Percentiles rank a stretch among this genome's conserved stretches.
Conservation (phyloP, 2,113 vertebrate genomes). For the Nestor notabilis region DNA sequence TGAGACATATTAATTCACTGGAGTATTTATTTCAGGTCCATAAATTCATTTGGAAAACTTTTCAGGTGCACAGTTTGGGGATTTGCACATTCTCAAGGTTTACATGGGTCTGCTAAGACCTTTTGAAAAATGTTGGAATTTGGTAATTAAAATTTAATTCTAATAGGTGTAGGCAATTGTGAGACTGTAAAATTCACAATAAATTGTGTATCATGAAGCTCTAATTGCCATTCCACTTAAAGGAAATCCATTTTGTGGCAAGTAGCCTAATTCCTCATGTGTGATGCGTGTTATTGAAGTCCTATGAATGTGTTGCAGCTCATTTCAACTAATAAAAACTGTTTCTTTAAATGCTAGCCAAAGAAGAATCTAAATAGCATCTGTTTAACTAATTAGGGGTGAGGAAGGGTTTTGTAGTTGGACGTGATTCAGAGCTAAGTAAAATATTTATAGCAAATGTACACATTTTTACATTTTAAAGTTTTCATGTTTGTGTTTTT, state of each 20-base stretch:
- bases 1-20: not conserved
- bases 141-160: not conserved
- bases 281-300: not conserved
- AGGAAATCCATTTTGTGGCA: not conserved
- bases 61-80: not conserved
- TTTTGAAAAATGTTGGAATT: not conserved
- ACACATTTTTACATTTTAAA: not conserved
- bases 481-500: not conserved
- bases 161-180: not conserved
- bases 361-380: not conserved
- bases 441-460: not conserved
- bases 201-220: not conserved
- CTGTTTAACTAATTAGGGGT: not conserved
- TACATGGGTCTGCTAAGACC: not conserved
- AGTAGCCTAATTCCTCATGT: not conserved
- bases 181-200: not conserved
- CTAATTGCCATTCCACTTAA: not conserved
- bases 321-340: not conserved
- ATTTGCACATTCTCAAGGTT: not conserved
- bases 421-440: not conserved
- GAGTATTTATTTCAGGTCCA: not conserved
- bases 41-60: not conserved
- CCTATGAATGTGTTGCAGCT: not conserved
- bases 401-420: not conserved
- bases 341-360: not conserved